Base-by-base conservation (phyloP, 1,140 invertebrate genomes). In the Chironomus striatipennis region DNA sequence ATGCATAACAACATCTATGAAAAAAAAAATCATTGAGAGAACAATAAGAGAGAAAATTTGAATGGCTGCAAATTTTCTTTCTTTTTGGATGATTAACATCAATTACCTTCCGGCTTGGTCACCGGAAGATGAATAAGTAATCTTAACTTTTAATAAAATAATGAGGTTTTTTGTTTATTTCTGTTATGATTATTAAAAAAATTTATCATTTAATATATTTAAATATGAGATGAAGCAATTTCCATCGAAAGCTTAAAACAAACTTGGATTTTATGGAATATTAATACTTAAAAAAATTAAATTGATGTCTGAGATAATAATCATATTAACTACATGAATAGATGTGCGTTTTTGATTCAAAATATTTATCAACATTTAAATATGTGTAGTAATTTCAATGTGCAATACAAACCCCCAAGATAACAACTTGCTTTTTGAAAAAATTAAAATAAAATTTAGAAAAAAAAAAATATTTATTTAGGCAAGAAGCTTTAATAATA, bases 61-160 rank as follows among this genome's bases (percentile, higher is more conserved):
- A 70, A 70, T 70, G 65, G 65, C 65, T 70, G 65, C 65, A 70
- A 70, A 20, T 70, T 70, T 70, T 70, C 65, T 70, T 20, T 70
- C 65, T 70, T 70, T 21, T 70, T 70, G 65, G n/a, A 70, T 8
- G 9, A 21, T 34, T 34, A 34, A 34, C 24, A 34, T 34, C 24
- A 34, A 34, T 34, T 34, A 34, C 24, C 24, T 34, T 34, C 24
- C 24, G 24, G 24, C 24, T 34, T 34, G 24, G 24, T 34, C 24
- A 34, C 24, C 24, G 24, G 24, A 34, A 34, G 24, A 57, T 57
- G 47, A 57, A 57, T 15, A 57, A 47, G 12, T n/a, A 5, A n/a
- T 57, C 12, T 57, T 57, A 57, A n/a, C 47, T n/a, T 18, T 18
- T 70, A 20, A 70, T 7, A 1, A 67, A 67, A 67, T 20, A 18